A percentile compares a stretch with the other conserved stretches of the same genome.
Conservation (phyloP, 2,113 vertebrate species). For the Oreochromis tanganicae region DNA sequence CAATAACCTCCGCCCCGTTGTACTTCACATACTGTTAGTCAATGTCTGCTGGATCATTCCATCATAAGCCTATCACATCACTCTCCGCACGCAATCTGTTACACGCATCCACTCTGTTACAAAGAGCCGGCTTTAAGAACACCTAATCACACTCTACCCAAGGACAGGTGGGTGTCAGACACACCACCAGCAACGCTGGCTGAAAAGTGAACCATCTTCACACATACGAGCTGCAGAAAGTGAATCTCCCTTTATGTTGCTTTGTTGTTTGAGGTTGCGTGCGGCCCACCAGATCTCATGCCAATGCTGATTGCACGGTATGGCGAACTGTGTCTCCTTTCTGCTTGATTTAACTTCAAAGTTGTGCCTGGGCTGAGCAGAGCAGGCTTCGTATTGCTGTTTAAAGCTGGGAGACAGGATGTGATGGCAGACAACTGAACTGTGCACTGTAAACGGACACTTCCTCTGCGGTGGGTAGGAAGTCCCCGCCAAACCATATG, state of each 20-base stretch:
- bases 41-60: conserved; percentile 44
- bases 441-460: conserved; percentile 59
- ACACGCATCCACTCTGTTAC: conserved; percentile 22
- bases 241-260: neutral
- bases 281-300: neutral
- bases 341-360: conserved; percentile 58
- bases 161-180: conserved; percentile 49
- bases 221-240: neutral
- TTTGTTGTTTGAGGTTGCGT: conserved; percentile 16
- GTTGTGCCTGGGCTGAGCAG: conserved; percentile 14
- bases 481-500: conserved; percentile 59
- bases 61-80: conserved; percentile 40
- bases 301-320: conserved; percentile 37
- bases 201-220: neutral
- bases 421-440: conserved; percentile 56
- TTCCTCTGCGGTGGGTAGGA: conserved; percentile 59
- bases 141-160: conserved; percentile 25
- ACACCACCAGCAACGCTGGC: neutral
- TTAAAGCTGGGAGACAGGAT: conserved; percentile 54
- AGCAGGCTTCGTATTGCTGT: conserved; percentile 14
- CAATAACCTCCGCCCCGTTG: conserved; percentile 61
- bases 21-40: conserved; percentile 40
- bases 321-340: conserved; percentile 46
- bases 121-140: conserved; percentile 32
- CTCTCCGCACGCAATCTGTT: conserved; percentile 31